phyloP scores from a whole-genome alignment of 1,140 invertebrate genomes.

The Diorhabda elongata region DNA sequence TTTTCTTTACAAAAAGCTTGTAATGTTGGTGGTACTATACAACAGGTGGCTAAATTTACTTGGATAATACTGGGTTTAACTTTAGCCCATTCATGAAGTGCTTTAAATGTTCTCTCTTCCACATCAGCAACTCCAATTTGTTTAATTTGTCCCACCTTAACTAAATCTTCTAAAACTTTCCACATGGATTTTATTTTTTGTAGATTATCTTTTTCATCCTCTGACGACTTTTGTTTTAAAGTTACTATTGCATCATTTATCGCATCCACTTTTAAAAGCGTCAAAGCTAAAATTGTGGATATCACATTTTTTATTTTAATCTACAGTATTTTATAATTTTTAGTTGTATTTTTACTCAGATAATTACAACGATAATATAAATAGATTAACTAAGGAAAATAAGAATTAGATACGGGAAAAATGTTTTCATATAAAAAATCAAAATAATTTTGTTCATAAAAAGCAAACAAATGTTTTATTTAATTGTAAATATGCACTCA shows the following conservation, averaged over 20 bases:
- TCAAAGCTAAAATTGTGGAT: slow-evolving; percentile 55
- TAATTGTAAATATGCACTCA: slow-evolving; percentile 28
- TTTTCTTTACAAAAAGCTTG: slow-evolving; percentile 85
- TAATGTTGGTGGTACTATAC: slow-evolving; percentile 87
- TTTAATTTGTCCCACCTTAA: slow-evolving; percentile 60
- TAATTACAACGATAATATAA: too few relatives aligned
- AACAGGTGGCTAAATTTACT: slow-evolving; percentile 92
- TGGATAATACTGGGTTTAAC: slow-evolving; percentile 90
- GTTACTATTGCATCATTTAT: slow-evolving; percentile 75
- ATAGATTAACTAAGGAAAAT: too few relatives aligned
- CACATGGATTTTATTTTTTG: slow-evolving; percentile 67
- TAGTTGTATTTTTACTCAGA: too few relatives aligned
- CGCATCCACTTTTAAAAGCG: slow-evolving; percentile 57
- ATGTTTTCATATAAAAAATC: too few relatives aligned
- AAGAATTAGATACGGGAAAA: too few relatives aligned
- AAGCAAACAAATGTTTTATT: background rate
- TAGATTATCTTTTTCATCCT: slow-evolving; percentile 55
- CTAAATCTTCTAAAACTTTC: slow-evolving; percentile 67
- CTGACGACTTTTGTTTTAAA: slow-evolving; percentile 53
- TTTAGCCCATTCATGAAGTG: slow-evolving; percentile 72
- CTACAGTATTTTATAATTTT: too few relatives aligned
- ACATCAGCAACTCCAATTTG: slow-evolving; percentile 86
- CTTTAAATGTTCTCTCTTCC: slow-evolving; percentile 72
- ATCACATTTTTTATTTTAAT: too few relatives aligned
- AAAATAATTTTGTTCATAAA: too few relatives aligned